phyloP scores from a whole-genome alignment of 1,140 invertebrate species.

The Micrasema minimum region DNA sequence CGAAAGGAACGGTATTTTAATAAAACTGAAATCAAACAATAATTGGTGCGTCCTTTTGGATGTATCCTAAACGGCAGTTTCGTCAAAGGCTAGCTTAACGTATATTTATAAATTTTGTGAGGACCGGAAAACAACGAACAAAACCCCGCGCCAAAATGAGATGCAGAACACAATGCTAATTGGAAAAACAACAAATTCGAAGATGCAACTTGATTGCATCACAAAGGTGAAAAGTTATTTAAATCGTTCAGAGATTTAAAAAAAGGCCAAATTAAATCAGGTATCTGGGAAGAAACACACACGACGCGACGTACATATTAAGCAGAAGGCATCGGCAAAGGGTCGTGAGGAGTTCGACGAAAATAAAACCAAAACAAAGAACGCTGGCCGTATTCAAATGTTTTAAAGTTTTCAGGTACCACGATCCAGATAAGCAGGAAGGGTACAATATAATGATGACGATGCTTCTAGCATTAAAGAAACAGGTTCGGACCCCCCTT shows the following conservation, averaged over 20 bases:
- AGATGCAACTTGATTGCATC: no score
- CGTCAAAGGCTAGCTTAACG: no score
- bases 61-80: no score
- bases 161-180: not conserved
- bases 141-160: not conserved
- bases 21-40: no score
- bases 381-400: constrained; percentile 11
- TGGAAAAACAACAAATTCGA: no score
- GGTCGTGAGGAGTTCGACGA: not conserved
- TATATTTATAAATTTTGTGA: not conserved
- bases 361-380: constrained; percentile 14
- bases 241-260: no score
- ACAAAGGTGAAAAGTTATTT: no score
- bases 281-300: no score
- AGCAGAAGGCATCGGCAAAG: not conserved
- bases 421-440: constrained; percentile 5
- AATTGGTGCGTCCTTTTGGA: no score
- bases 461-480: constrained; percentile 27
- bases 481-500: constrained; percentile 40
- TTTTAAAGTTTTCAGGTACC: not conserved
- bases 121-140: not conserved
- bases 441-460: constrained; percentile 17
- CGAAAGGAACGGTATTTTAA: no score
- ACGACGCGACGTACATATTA: no score
- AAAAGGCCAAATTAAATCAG: no score